A percentile compares a stretch with the other conserved stretches of the same genome.
These are phyloP conservation scores for Phrynocephalus versicolor DNA, from an alignment of 2,113 vertebrate species.

Conservation along the genomic window DNA sequence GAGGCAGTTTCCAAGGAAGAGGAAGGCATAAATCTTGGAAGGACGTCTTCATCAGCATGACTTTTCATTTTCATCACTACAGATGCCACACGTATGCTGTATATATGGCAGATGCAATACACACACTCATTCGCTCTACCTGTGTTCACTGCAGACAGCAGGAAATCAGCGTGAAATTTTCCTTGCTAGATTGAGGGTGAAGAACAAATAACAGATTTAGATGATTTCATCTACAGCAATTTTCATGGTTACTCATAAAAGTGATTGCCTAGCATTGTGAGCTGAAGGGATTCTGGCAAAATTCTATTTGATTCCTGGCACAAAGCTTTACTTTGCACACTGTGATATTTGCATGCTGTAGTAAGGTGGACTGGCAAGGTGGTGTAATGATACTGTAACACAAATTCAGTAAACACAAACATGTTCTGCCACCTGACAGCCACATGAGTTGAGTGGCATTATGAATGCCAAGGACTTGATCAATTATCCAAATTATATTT, in stretches of 20 bases:
- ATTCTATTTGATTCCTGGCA: conserved; percentile 43
- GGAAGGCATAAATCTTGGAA: no score
- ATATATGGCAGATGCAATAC: background rate
- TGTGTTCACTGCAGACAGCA: conserved; percentile 30
- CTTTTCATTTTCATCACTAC: no score
- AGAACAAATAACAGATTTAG: conserved; percentile 40
- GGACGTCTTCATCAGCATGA: no score
- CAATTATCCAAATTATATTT: background rate
- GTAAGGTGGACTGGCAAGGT: conserved; percentile 10
- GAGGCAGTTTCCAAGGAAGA: no score
- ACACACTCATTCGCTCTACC: background rate
- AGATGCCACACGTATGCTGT: no score
- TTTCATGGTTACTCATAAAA: conserved; percentile 39
- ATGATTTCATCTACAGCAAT: conserved; percentile 38
- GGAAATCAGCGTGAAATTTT: conserved; percentile 50
- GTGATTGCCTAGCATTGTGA: conserved; percentile 22
- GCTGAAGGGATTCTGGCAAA: conserved; percentile 42
- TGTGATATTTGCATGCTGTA: conserved; percentile 52
- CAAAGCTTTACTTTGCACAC: conserved; percentile 14
- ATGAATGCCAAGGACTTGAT: background rate
- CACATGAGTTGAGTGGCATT: conserved; percentile 13
- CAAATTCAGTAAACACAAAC: conserved; percentile 25
- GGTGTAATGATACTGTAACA: conserved; percentile 15
- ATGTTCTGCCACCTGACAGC: conserved; percentile 28
- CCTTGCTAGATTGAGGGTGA: conserved; percentile 36